These are phyloP conservation scores for Hypercompe scribonia DNA, from an alignment of 2,888 invertebrate species.

Conservation along the genomic window DNA sequence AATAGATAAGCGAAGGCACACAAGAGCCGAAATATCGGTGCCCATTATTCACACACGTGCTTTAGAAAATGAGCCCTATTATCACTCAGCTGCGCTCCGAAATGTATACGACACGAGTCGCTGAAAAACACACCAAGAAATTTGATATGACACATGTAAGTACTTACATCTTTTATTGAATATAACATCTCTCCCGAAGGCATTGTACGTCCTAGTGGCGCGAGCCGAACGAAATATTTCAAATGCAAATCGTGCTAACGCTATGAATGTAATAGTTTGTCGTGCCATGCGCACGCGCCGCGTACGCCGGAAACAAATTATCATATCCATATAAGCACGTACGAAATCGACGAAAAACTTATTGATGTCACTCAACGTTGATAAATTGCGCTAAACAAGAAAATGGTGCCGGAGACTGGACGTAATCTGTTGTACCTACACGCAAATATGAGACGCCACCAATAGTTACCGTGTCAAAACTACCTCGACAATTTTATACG, in stretches of 20 bases:
- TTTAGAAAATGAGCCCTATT: conserved; percentile 76
- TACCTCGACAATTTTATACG: conserved; percentile 61
- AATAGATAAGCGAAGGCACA: conserved; percentile 58
- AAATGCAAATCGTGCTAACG: conserved; percentile 86
- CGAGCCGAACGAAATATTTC: conserved; percentile 83
- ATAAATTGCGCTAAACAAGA: conserved; percentile 82
- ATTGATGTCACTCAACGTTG: conserved; percentile 80
- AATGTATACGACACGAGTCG: conserved; percentile 75
- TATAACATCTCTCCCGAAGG: conserved; percentile 70
- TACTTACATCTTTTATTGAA: conserved; percentile 69
- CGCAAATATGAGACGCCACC: conserved; percentile 54
- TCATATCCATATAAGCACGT: conserved; percentile 85
- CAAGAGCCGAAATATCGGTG: conserved; percentile 51
- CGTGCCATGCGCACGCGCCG: conserved; percentile 84
- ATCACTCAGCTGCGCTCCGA: conserved; percentile 67
- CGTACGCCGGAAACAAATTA: conserved; percentile 85
- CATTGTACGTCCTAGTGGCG: conserved; percentile 79
- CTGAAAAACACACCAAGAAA: conserved; percentile 85
- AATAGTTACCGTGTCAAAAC: conserved; percentile 62
- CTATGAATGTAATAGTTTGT: conserved; percentile 85
- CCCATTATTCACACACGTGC: conserved; percentile 81
- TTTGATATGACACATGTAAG: conserved; percentile 80
- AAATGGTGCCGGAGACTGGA: conserved; percentile 71
- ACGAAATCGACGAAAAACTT: conserved; percentile 81
- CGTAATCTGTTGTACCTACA: conserved; percentile 61